These are phyloP conservation scores for Plagiodera versicolora DNA, from an alignment of 2,888 invertebrate species.

Conservation along the genomic window DNA sequence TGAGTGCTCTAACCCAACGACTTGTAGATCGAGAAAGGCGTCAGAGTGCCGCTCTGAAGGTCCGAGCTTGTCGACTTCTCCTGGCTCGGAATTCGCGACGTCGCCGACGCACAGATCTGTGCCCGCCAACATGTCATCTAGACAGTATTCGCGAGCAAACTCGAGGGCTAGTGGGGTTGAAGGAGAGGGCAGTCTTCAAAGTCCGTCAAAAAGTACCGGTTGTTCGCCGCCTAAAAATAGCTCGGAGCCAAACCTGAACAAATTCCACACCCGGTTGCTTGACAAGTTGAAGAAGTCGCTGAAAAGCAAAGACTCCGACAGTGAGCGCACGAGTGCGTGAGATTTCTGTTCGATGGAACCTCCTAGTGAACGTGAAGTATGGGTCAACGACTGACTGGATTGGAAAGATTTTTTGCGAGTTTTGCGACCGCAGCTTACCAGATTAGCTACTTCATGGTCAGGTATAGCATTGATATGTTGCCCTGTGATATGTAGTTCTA, in stretches of 20 bases:
- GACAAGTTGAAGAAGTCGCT: conserved; percentile 77
- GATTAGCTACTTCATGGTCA: conserved; percentile 39
- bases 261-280: conserved; percentile 78
- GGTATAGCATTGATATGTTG: conserved; percentile 44
- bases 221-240: conserved; percentile 66
- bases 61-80: conserved; percentile 69
- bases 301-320: conserved; percentile 51
- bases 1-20: conserved; percentile 67
- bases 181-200: conserved; percentile 65
- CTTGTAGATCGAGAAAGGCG: conserved; percentile 69
- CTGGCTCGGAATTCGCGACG: conserved; percentile 61
- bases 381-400: conserved; percentile 24
- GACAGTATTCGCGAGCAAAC: conserved; percentile 61
- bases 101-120: conserved; percentile 62
- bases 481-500: conserved; percentile 45
- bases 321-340: conserved; percentile 60
- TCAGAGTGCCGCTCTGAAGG: conserved; percentile 78
- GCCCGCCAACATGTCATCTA: conserved; percentile 65
- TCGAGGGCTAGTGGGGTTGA: conserved; percentile 66
- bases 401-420: conserved; percentile 3
- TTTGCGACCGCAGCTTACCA: conserved; percentile 37
- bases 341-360: conserved; percentile 38
- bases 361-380: conserved; percentile 34
- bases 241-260: conserved; percentile 67
- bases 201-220: conserved; percentile 69